Evolutionary conservation across 2,113 vertebrate species (phyloP), one percentile per base, ranked within the genome.

Genomic region (Microtus pennsylvanicus): DNA sequence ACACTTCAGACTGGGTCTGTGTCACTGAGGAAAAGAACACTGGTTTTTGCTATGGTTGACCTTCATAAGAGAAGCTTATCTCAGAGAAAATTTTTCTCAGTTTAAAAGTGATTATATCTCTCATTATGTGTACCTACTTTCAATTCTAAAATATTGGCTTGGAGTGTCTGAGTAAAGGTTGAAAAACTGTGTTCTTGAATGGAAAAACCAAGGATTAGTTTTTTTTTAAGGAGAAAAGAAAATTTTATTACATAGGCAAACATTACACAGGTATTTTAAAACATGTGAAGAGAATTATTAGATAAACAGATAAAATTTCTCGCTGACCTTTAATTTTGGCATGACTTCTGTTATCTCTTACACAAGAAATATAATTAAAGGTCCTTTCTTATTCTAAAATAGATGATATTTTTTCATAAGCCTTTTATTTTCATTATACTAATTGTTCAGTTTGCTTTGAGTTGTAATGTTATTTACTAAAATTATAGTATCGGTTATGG

Each of bases 241-340:
- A 94, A 87, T 30, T 81, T 89, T 78, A 72, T 85, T 96, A 83
- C 24, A 85, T 21, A 76, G 82, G n/a, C 45, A 83, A 85, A 86
- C n/a, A 77, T 69, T 90, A 77, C 24, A 80, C 21, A 67, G 67
- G 17, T 26, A 65, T 91, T 94, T 97, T 88, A 96, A 95, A 90
- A 72, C 61, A 30, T 72, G 14, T 94, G 52, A 87, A 88, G 92
- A 94, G 52, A 91, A 86, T 45, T 93, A 72, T 92, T 93, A 94
- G 58, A 22, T 95, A 85, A 85, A 85, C 55, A 65, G 81, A 65
- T 65, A 82, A 45, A 88, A 89, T 85, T 65, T 11, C 72, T 83
- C 35, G 42, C n/a, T 89, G 38, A 89, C 77, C 78, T 96, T 94
- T 95, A 93, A 93, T 94, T 96, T 94, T 96, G 86, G 14, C 33